These are phyloP conservation scores for Taenioides sp. DNA, from an alignment of 2,797 vertebrate genomes.

Conservation along the genomic window DNA sequence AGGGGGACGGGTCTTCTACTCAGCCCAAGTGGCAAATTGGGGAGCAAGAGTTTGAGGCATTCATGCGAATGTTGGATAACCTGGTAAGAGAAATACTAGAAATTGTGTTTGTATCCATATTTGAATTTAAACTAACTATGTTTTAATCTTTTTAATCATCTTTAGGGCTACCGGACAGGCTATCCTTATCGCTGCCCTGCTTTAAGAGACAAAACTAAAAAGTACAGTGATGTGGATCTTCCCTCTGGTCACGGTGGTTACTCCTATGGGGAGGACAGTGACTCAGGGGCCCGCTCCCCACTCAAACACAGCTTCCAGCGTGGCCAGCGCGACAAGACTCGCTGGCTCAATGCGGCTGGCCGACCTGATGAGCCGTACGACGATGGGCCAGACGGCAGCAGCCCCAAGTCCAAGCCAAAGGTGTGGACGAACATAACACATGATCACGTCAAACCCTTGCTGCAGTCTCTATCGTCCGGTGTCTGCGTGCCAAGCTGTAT, in stretches of 20 bases:
- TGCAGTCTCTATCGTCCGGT: conserved; percentile 99
- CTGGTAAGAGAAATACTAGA: conserved; percentile 79
- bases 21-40: conserved; percentile 92
- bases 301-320: conserved; percentile 99
- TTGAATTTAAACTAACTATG: not conserved
- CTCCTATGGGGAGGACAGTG: conserved; percentile 92
- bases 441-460: conserved; percentile 99
- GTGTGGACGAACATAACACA: conserved; percentile 99
- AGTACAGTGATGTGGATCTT: conserved; percentile 92
- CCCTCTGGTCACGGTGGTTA: conserved; percentile 87
- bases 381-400: conserved; percentile 93
- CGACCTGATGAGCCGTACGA: conserved; percentile 90
- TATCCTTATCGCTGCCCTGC: conserved; percentile 97
- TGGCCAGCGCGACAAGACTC: conserved; percentile 97
- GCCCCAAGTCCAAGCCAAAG: conserved; percentile 99
- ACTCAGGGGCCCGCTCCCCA: conserved; percentile 94
- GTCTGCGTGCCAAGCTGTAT: conserved; percentile 99
- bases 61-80: conserved; percentile 99
- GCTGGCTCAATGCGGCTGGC: conserved; percentile 89
- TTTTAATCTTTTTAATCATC: not conserved
- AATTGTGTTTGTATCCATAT: not conserved
- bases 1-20: conserved; percentile 78
- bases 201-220: conserved; percentile 96
- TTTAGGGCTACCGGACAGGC: conserved; percentile 95
- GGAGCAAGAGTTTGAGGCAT: conserved; percentile 97